Evolutionary conservation across 2,113 vertebrate genomes (phyloP).

Genomic region (Callocephalon fimbriatum): DNA sequence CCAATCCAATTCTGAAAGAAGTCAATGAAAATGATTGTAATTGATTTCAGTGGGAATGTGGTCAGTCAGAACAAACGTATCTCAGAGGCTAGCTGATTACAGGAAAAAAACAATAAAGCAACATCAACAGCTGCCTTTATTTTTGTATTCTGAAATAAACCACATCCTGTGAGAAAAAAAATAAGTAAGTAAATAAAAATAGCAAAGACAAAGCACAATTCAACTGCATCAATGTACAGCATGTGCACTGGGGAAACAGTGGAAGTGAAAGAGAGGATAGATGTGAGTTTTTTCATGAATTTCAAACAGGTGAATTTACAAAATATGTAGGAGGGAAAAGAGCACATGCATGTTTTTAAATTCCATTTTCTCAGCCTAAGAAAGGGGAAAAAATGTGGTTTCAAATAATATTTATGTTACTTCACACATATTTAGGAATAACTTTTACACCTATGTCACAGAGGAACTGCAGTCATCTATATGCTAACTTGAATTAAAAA

Average conservation of each 20-base stretch:
- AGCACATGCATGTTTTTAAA: conserved; percentile 76
- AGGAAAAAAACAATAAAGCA: neutral
- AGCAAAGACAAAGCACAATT: conserved; percentile 22
- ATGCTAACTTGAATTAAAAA: conserved; percentile 67
- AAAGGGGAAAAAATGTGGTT: neutral
- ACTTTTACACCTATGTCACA: conserved; percentile 25
- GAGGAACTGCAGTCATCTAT: conserved; percentile 38
- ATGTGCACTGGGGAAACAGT: neutral
- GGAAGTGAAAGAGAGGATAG: conserved; percentile 14
- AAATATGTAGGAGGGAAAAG: conserved; percentile 25
- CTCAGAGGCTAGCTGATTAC: neutral
- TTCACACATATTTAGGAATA: conserved; percentile 58
- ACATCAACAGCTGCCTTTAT: conserved; percentile 21
- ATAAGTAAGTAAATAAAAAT: neutral
- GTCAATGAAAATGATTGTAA: conserved; percentile 30
- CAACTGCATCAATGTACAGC: conserved; percentile 34
- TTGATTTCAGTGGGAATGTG: conserved; percentile 12
- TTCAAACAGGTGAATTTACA: conserved; percentile 28
- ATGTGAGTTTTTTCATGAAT: neutral
- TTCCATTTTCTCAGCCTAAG: conserved; percentile 61
- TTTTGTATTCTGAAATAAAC: conserved; percentile 49
- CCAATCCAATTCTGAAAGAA: neutral
- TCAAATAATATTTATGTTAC: conserved; percentile 43
- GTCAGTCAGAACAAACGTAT: neutral
- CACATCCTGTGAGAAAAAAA: neutral